A percentile compares a stretch with the other conserved stretches of the same genome.
Conservation (phyloP, 2,113 vertebrate genomes). For the Ptyas mucosa region DNA sequence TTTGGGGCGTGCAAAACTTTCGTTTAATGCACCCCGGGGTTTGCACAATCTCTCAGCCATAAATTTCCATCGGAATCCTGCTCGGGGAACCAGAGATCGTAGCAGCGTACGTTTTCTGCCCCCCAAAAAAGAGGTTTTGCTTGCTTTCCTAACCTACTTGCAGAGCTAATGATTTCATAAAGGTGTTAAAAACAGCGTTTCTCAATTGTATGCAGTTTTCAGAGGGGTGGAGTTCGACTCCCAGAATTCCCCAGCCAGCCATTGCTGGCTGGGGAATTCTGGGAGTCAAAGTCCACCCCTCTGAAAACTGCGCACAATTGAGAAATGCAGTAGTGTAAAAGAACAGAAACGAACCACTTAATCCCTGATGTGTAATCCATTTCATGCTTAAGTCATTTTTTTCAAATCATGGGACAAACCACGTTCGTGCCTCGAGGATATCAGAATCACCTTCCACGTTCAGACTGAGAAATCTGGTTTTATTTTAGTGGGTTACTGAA, state of each 20-base stretch:
- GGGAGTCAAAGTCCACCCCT: background rate
- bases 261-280: background rate
- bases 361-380: background rate
- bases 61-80: background rate
- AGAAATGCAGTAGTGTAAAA: background rate
- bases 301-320: background rate
- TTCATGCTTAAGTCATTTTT: background rate
- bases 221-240: background rate
- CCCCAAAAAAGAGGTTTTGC: background rate
- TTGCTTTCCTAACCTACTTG: background rate
- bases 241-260: too few relatives aligned
- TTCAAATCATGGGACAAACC: background rate
- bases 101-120: background rate
- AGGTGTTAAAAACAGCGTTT: background rate
- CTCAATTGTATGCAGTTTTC: background rate
- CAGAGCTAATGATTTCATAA: background rate
- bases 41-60: background rate
- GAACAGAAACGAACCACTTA: background rate
- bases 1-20: background rate
- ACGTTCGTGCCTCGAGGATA: background rate
- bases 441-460: background rate
- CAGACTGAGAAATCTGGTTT: background rate
- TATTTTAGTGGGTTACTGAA: background rate
- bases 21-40: background rate
- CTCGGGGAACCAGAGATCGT: background rate